Base-by-base conservation (phyloP, 2,797 vertebrate species). In the Coilia nasus region DNA sequence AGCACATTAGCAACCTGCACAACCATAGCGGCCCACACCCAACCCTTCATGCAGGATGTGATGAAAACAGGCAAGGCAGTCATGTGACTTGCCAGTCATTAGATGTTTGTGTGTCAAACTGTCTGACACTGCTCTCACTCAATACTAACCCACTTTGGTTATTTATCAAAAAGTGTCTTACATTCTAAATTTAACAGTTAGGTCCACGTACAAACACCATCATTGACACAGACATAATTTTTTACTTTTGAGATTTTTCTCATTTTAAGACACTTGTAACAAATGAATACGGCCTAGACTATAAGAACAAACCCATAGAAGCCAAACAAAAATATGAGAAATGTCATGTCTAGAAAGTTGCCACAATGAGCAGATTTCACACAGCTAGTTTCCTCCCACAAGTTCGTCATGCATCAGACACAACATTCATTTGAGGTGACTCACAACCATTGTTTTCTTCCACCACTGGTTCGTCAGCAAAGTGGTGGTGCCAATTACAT, bases 401-500 rank as follows among this genome's bases (percentile, higher is more conserved):
- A 15, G 35, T 2, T 31, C 67, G 2, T 44, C 35, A 78, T 14
- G 31, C 35, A 75, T 14, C 67, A 78, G 35, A 78, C 35, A 44
- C 19, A 78, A 44, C 71, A 78, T 78, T 78, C 35, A 78, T n/a
- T 78, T 78, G 7, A 21, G 41, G 19, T 78, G 71, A 78, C 71
- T 78, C 71, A 78, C 71, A 44, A 3, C 6, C 15, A 44, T 21
- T 78, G 71, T 78, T 41, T 78, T 78, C 31, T 35, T 75, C 35
- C 31, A 21, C 21, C 71, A 78, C 17, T 78, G 2, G 35, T 21
- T 44, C 35, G 35, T 78, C 15, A 78, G 19, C 71, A 9, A 78
- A 41, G 67, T 6, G 71, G 15, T 44, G 35, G 71, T 78, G 71
- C 31, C 71, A 35, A 41, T 44, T 44, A 35, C 71, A 44, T 41